phyloP scores from a whole-genome alignment of 2,797 vertebrate species.

The Amazonetta brasiliensis region DNA sequence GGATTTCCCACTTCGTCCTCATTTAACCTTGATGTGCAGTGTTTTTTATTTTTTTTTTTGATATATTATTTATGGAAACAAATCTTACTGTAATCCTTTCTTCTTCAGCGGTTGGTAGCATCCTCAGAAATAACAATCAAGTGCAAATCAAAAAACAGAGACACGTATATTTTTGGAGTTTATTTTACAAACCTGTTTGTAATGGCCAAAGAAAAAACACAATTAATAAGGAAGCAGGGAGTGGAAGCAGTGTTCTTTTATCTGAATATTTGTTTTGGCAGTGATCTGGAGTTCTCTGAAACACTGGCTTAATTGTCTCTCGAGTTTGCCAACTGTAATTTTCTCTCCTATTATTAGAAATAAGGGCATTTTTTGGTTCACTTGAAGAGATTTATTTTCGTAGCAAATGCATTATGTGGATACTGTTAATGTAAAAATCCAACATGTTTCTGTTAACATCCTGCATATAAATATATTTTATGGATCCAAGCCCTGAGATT shows the following conservation, averaged over 20 bases:
- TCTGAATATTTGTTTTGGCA: slow-evolving; percentile 68
- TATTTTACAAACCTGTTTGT: slow-evolving; percentile 51
- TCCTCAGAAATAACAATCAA: slow-evolving; percentile 40
- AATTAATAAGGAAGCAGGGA: slow-evolving; percentile 57
- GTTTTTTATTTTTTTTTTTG: neutral
- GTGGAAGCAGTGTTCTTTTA: slow-evolving; percentile 58
- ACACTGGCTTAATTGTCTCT: slow-evolving; percentile 60
- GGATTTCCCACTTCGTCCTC: slow-evolving; percentile 13
- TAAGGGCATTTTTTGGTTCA: slow-evolving; percentile 32
- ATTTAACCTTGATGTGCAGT: slow-evolving; percentile 39
- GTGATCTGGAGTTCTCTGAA: slow-evolving; percentile 37
- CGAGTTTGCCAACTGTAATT: slow-evolving; percentile 55
- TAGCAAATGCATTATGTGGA: slow-evolving; percentile 21
- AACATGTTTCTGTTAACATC: slow-evolving; percentile 4
- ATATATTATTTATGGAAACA: slow-evolving; percentile 23
- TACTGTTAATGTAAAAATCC: slow-evolving; percentile 35
- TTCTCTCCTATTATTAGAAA: slow-evolving; percentile 70
- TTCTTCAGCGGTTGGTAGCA: slow-evolving; percentile 26
- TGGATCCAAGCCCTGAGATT: neutral
- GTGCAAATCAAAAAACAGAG: slow-evolving; percentile 31
- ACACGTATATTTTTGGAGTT: neutral
- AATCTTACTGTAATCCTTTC: slow-evolving; percentile 9
- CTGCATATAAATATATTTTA: slow-evolving; percentile 19
- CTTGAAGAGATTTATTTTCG: slow-evolving; percentile 43
- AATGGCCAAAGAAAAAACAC: slow-evolving; percentile 61